phyloP scores from a whole-genome alignment of 1,140 invertebrate species.

The Oreohelix idahoensis region DNA sequence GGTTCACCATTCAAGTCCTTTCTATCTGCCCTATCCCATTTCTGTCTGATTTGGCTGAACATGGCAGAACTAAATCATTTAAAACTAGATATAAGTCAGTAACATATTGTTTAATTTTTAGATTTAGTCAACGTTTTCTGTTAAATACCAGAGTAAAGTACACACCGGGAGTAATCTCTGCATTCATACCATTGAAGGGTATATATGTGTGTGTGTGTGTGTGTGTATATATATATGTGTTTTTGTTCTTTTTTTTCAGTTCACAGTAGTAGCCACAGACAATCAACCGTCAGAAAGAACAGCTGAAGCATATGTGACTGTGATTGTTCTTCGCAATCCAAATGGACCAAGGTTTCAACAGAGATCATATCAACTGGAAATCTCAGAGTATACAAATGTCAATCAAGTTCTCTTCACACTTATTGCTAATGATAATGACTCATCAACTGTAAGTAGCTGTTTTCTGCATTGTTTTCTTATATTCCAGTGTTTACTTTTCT shows the following conservation, averaged over 20 bases:
- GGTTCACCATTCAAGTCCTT: no score
- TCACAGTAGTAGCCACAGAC: constrained; percentile 37
- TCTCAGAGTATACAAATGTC: constrained; percentile 52
- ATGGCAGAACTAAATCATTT: no score
- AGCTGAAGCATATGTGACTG: constrained; percentile 75
- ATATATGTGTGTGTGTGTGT: no score
- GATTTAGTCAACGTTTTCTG: no score
- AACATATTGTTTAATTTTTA: no score
- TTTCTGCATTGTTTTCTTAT: background rate
- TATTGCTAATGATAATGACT: constrained; percentile 33
- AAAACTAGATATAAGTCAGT: no score
- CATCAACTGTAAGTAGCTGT: background rate
- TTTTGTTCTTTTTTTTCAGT: constrained; percentile 10
- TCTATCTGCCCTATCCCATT: no score
- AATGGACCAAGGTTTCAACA: constrained; percentile 81
- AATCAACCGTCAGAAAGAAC: constrained; percentile 16
- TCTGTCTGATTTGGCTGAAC: no score
- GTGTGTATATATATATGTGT: no score
- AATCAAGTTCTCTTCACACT: constrained; percentile 25
- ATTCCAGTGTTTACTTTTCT: background rate
- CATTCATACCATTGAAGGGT: no score
- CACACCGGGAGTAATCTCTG: no score
- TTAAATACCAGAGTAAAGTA: no score
- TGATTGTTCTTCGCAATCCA: constrained; percentile 86
- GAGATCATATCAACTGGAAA: constrained; percentile 39